Evolutionary conservation across 2,113 vertebrate genomes (phyloP).

Genomic region (Herpailurus yagouaroundi): DNA sequence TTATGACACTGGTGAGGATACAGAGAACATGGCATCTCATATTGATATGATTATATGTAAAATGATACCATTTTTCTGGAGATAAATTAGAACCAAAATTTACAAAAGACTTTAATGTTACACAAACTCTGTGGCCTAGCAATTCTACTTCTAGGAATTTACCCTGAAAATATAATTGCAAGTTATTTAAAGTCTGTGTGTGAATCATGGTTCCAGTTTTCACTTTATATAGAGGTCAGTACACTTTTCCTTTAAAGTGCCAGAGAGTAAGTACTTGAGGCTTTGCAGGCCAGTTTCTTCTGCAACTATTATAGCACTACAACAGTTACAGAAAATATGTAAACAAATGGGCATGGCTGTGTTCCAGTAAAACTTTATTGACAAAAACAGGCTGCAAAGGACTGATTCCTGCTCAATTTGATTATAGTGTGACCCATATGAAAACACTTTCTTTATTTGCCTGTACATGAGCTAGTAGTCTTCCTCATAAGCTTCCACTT

Average conservation of each 20-base stretch:
- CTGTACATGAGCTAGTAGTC: not conserved
- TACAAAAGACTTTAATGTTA: not conserved
- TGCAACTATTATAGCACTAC: not conserved
- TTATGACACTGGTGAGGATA: not conserved
- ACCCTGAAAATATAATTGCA: not conserved
- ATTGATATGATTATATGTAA: not conserved
- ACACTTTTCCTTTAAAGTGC: not conserved
- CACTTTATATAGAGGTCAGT: not conserved
- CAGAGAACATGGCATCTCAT: not conserved
- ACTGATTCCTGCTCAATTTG: not conserved
- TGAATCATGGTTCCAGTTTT: not conserved
- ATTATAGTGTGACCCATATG: not conserved
- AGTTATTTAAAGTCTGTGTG: not conserved
- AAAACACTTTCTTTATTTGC: not conserved
- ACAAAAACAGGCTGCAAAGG: not conserved
- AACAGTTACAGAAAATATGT: not conserved
- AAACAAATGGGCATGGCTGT: not conserved
- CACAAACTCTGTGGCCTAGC: not conserved
- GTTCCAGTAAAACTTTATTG: not conserved
- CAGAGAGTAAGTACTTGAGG: not conserved
- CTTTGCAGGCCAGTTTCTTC: not conserved
- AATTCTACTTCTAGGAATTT: not conserved
- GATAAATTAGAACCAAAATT: not conserved
- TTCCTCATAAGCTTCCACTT: not conserved
- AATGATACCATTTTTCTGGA: not conserved